Evolutionary conservation across 2,113 vertebrate genomes (phyloP).

Genomic region (Pyrgilauda ruficollis): DNA sequence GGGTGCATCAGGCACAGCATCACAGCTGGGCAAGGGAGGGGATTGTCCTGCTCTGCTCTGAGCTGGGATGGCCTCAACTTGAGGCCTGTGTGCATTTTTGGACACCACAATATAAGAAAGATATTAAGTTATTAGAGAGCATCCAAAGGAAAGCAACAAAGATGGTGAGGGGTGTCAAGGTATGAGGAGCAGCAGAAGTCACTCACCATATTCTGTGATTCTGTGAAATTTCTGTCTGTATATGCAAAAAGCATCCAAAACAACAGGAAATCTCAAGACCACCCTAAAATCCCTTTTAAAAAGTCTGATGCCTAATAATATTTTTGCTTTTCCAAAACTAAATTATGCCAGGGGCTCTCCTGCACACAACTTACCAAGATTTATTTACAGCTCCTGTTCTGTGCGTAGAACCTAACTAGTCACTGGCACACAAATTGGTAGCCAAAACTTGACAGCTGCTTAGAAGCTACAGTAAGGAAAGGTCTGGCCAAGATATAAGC

Average conservation of each 20-base stretch:
- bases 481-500: background rate
- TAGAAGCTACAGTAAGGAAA: background rate
- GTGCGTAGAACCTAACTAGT: background rate
- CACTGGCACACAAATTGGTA: background rate
- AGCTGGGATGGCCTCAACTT: accelerated
- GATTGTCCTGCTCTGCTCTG: background rate
- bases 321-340: background rate
- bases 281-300: background rate
- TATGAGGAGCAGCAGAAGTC: background rate
- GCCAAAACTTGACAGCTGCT: background rate
- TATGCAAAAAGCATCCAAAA: background rate
- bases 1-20: background rate
- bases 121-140: background rate
- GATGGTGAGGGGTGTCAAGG: accelerated
- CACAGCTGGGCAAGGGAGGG: accelerated
- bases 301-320: background rate
- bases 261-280: background rate
- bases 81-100: accelerated
- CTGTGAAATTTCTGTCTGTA: background rate
- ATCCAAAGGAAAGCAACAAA: background rate
- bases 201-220: background rate
- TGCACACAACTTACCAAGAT: background rate
- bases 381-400: background rate
- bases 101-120: background rate
- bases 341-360: background rate